Conservation (phyloP, 64 coral and sea anemone species). For the Orbicella faveolata region DNA sequence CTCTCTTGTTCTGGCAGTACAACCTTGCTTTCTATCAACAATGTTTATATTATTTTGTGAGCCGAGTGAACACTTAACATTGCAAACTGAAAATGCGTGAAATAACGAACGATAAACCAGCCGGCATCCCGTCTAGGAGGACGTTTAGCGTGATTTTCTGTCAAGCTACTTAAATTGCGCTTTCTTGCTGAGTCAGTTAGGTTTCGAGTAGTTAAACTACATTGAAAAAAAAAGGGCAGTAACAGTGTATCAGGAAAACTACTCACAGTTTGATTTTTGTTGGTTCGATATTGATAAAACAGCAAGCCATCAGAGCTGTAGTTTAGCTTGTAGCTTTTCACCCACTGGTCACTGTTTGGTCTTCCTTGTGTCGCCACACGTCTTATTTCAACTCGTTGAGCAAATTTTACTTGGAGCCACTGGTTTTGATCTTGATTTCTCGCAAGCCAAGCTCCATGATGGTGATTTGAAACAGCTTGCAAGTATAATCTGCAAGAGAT, state of each 20-base stretch:
- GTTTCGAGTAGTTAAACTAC: no score
- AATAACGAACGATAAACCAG: no score
- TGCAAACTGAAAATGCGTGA: no score
- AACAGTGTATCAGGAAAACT: neutral
- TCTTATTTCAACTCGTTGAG: neutral
- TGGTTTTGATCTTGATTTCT: neutral
- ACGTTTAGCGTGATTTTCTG: no score
- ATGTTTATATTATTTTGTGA: no score
- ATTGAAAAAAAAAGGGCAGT: neutral
- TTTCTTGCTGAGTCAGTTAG: no score
- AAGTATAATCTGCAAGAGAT: neutral
- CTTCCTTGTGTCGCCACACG: conserved; percentile 10
- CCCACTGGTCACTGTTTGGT: neutral
- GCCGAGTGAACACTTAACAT: no score
- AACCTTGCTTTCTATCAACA: no score
- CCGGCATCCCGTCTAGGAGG: no score
- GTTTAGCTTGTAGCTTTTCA: neutral
- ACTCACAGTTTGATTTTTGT: neutral
- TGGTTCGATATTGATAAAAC: neutral
- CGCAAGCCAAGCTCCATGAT: neutral
- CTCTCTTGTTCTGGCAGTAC: no score
- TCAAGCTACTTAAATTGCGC: no score
- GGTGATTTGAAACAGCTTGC: neutral
- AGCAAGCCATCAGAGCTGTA: neutral
- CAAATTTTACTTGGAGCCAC: neutral